These are phyloP conservation scores for Hypsopygia costalis DNA, from an alignment of 2,888 invertebrate species.

Conservation along the genomic window DNA sequence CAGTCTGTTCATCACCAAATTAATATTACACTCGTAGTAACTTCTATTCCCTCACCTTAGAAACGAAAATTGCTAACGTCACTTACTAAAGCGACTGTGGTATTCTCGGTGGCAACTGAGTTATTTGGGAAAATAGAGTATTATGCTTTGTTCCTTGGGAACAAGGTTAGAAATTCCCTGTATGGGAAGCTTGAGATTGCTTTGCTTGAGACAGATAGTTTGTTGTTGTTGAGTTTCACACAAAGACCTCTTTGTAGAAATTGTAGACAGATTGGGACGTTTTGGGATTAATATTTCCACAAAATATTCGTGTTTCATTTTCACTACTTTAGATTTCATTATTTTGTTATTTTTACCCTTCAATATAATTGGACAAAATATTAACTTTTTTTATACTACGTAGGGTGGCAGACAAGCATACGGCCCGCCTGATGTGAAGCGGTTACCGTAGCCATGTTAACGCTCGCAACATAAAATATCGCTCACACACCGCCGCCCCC, in stretches of 20 bases:
- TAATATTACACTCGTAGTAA: not conserved
- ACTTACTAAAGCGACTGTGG: not conserved
- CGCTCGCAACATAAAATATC: no score
- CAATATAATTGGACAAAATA: no score
- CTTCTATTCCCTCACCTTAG: not conserved
- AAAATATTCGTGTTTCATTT: no score
- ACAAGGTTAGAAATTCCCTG: not conserved
- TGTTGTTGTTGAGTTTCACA: conserved; percentile 23
- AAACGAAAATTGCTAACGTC: not conserved
- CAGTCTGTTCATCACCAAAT: conserved; percentile 2
- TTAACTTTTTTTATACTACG: no score
- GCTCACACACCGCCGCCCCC: no score
- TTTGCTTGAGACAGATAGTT: conserved; percentile 12
- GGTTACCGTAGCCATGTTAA: no score
- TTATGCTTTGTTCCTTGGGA: not conserved
- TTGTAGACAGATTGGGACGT: not conserved
- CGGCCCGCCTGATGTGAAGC: no score
- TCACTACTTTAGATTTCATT: no score
- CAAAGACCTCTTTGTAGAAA: not conserved
- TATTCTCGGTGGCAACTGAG: not conserved
- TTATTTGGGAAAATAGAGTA: not conserved
- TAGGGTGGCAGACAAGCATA: no score
- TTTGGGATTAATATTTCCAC: not conserved
- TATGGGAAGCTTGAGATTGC: not conserved
- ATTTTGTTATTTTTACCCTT: no score